Evolutionary conservation across 2,113 vertebrate genomes (phyloP), one percentile per base, ranked within the genome.

Genomic region (Colius striatus): DNA sequence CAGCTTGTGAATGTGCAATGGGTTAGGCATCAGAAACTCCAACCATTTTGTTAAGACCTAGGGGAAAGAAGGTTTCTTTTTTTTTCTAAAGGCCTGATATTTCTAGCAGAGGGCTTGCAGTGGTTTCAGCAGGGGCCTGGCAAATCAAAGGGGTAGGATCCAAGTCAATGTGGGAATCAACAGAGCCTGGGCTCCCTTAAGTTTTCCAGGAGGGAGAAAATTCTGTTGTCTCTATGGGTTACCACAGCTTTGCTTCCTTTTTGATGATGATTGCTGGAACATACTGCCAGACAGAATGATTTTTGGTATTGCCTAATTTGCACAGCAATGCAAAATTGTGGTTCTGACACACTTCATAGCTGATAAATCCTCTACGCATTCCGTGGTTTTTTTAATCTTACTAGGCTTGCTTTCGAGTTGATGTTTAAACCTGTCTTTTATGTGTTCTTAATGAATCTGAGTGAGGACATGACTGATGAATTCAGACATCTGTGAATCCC

Each of bases 341-440:
- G n/a, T 78, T 95, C 88, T 94, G 93, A 92, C 73, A 89, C 43
- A 50, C 61, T 95, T 87, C 61, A 32, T 92, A 43, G 90, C 94
- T 94, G 92, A 90, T 61, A 90, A 94, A 89, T 83, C 68, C 51
- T 84, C 68, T 93, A 32, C 57, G 18, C 30, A 17, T 87, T 74
- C 47, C 36, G 55, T 65, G 93, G 4, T 51, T 85, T 92, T 80
- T 92, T 87, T 61, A 67, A 78, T 89, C 85, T 94, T 89, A 50
- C 76, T 77, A 89, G 67, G 57, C 61, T 96, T 86, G 57, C 84
- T 90, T 84, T 92, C 60, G 11, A 80, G 73, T 89, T 87, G 51
- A 84, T 95, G 72, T 90, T 96, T 87, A 90, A 94, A 94, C 86
- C 71, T 96, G 91, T 93, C 83, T 94, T 96, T 94, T 89, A 65